Evolutionary conservation across 1,140 invertebrate genomes (phyloP), one percentile per base, ranked within the genome.

Genomic region (Dendrolimus punctatus): DNA sequence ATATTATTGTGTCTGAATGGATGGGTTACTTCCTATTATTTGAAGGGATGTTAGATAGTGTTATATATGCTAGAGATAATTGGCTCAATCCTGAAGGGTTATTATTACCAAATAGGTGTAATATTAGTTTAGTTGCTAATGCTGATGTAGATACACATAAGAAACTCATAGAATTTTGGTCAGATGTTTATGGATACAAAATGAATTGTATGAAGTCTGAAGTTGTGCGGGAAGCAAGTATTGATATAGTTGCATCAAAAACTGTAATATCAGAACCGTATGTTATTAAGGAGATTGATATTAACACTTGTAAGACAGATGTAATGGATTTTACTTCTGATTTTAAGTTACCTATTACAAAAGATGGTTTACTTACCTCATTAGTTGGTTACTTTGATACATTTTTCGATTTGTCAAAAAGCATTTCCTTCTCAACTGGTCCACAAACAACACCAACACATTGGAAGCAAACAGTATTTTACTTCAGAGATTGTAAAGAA

Each of bases 1-100:
- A 99, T 81, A 92, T 99, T 36, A 98, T 99, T 65, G 93, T 99
- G 39, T 98, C 96, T 5, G 98, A 99, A 87, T 99, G 98, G 98
- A 99, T 99, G 98, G 98, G 98, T 5, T 99, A 99, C 87, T 99
- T 99, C 85, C 87, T 99, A 45, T 89, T 99, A 6, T 99, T 99
- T 76, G 98, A 99, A 88, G 98, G 96, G 23, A 99, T 99, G 98
- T 82, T 99, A 40, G 96, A 99, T 75, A 95, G 94, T 79, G 92
- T 97, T 23, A 90, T 99, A 40, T 93, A 92, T 86, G 98, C 98
- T 3, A 91, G 98, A 74, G 95, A 99, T 71, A 92, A 94, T 62
- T 96, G 94, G 89, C 89, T 99, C 9, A 93, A 90, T 52, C 80
- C 90, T 57, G 92, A 91, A 50, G 91, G 93, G 4, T 68, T 91